Evolutionary conservation across 2,888 invertebrate genomes (phyloP).

Genomic region (Frankliniella intonsa): DNA sequence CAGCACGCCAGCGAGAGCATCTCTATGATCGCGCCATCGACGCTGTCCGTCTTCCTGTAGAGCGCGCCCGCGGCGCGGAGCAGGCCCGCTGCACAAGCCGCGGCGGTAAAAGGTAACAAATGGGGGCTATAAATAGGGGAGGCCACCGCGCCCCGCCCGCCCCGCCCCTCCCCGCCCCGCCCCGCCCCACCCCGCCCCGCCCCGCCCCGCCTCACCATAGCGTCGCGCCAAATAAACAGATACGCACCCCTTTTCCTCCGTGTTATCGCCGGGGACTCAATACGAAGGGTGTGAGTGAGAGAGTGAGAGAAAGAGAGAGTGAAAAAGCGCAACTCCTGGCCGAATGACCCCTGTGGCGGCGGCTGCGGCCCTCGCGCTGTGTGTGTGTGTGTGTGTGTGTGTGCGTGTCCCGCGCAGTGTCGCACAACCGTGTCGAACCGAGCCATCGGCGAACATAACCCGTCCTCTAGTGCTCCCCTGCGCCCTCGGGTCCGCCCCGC

Average conservation of each 20-base stretch:
- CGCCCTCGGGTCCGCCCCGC: constrained; percentile 34
- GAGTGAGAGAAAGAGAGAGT: not conserved
- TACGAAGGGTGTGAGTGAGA: not conserved
- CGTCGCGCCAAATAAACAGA: constrained; percentile 13
- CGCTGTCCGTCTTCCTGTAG: not conserved
- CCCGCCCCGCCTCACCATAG: no score
- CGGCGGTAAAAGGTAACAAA: constrained; percentile 20
- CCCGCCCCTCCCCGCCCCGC: no score
- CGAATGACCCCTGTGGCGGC: constrained; percentile 33
- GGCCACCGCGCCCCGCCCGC: not conserved
- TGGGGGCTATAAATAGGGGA: constrained; percentile 9
- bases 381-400: no score
- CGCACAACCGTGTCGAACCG: constrained; percentile 15
- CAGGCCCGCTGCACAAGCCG: not conserved
- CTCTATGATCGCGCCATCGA: no score
- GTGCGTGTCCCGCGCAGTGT: constrained; percentile 34
- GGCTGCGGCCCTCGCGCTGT: constrained; percentile 30
- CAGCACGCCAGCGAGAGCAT: no score
- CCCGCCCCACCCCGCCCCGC: no score
- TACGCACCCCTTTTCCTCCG: not conserved
- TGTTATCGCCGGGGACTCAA: not conserved
- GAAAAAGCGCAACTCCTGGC: constrained; percentile 3
- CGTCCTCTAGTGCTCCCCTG: constrained; percentile 33
- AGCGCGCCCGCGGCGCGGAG: not conserved
- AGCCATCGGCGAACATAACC: constrained; percentile 17